Evolutionary conservation across 2,113 vertebrate species (phyloP).

Genomic region (Capreolus pygargus): DNA sequence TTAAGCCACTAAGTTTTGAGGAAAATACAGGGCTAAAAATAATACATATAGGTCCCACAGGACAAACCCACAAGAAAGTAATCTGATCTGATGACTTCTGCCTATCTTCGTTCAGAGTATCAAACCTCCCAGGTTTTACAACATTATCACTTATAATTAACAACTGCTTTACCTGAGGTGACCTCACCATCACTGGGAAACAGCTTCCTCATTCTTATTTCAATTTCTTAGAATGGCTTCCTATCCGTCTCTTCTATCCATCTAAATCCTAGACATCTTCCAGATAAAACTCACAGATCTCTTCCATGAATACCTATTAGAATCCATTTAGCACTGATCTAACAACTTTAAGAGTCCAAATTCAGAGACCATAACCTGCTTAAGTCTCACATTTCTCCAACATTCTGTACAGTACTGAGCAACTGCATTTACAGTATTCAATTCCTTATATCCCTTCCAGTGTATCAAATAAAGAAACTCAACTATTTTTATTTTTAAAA

Average conservation of each 20-base stretch:
- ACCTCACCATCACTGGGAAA: neutral
- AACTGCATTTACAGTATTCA: neutral
- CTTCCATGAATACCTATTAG: neutral
- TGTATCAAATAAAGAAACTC: neutral
- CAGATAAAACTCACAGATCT: neutral
- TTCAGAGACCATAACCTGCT: slow-evolving; percentile 24
- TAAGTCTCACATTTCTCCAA: neutral
- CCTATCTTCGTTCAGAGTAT: neutral
- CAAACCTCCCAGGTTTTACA: neutral
- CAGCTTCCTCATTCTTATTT: neutral
- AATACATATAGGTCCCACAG: neutral
- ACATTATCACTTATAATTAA: neutral
- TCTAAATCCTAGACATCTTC: slow-evolving; percentile 1
- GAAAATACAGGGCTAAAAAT: neutral
- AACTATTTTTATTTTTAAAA: neutral
- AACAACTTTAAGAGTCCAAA: neutral
- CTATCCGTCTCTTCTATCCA: neutral
- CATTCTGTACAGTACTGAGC: neutral
- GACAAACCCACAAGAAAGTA: slow-evolving; percentile 5
- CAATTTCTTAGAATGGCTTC: neutral
- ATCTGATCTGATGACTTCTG: neutral
- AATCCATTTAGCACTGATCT: neutral
- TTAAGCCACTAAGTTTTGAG: neutral
- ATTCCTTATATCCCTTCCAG: neutral
- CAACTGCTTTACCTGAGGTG: neutral